Percentiles rank a stretch among this genome's conserved stretches.
These are phyloP conservation scores for Melanostoma mellinum DNA, from an alignment of 2,888 invertebrate genomes.

Conservation along the genomic window DNA sequence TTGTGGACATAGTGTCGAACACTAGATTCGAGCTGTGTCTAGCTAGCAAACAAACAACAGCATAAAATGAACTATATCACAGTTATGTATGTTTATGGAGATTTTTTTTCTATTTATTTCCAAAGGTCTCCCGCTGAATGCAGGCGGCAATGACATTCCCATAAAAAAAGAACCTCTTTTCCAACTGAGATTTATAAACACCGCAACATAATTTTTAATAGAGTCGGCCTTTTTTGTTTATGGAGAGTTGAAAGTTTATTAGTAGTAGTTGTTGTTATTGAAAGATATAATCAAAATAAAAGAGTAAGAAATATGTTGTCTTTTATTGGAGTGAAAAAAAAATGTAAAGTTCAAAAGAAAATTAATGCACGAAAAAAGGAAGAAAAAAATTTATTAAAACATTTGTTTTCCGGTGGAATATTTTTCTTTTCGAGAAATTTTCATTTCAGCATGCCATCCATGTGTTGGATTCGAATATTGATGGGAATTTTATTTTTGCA, in stretches of 20 bases:
- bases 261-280: neutral
- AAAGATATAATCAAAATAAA: constrained; percentile 5
- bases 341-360: no score
- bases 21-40: constrained; percentile 6
- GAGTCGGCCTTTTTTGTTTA: constrained; percentile 21
- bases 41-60: neutral
- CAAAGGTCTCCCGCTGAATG: neutral
- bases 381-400: no score
- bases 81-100: constrained; percentile 6
- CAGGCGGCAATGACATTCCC: constrained; percentile 1
- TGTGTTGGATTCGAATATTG: no score
- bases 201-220: constrained; percentile 24
- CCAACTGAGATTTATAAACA: constrained; percentile 27
- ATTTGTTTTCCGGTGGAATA: no score
- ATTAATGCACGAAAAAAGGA: no score
- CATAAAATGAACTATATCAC: constrained; percentile 5
- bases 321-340: no score
- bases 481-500: no score
- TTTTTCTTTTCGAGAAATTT: no score
- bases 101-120: neutral
- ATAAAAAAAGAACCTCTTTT: neutral
- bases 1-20: constrained; percentile 31
- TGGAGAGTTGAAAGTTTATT: neutral
- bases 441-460: no score
- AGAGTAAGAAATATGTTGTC: neutral